These are phyloP conservation scores for Staurois parvus DNA, from an alignment of 2,797 vertebrate species.

Conservation along the genomic window DNA sequence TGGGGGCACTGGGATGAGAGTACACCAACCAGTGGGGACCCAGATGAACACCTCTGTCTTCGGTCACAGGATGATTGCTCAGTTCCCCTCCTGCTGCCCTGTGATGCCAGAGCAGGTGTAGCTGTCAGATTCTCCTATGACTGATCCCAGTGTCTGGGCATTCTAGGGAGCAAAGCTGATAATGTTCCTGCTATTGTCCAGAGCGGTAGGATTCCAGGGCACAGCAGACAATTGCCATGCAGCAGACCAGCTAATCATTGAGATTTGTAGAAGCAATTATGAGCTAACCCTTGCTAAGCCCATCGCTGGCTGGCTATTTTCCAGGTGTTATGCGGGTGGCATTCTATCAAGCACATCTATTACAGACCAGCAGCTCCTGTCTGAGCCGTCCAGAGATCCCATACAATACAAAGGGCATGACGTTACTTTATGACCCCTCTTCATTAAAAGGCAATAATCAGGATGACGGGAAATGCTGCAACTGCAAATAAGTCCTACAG, in stretches of 20 bases:
- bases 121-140: neutral
- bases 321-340: neutral
- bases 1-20: too few relatives aligned
- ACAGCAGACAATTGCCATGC: neutral
- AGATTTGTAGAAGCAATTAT: constrained; percentile 18
- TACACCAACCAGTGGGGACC: too few relatives aligned
- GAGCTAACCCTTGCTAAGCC: constrained; percentile 13
- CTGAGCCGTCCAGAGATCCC: neutral
- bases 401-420: neutral
- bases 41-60: neutral
- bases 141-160: constrained; percentile 6
- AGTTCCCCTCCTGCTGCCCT: neutral
- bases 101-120: constrained; percentile 1
- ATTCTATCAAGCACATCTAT: constrained; percentile 8
- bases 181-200: neutral
- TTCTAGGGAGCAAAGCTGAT: neutral
- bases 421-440: neutral
- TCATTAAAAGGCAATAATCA: too few relatives aligned
- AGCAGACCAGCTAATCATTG: neutral
- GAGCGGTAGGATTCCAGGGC: neutral
- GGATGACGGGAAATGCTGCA: too few relatives aligned
- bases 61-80: neutral
- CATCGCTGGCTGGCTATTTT: neutral
- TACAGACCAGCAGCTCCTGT: neutral
- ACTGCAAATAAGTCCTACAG: too few relatives aligned